A percentile compares a stretch with the other conserved stretches of the same genome.
Conservation (phyloP, 2,888 invertebrate genomes). For the Drosophila leonis region DNA sequence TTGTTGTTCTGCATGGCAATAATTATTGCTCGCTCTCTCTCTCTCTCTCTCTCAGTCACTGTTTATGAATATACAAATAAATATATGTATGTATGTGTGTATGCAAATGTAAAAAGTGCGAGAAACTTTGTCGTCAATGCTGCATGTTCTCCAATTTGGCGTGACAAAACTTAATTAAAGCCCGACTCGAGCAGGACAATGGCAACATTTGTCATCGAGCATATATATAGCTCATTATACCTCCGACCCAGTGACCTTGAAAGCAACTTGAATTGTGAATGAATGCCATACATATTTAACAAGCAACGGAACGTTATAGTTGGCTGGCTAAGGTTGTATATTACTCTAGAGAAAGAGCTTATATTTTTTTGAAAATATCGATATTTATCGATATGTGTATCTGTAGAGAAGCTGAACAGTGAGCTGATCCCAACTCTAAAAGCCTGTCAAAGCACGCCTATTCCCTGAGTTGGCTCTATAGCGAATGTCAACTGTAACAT, state of each 20-base stretch:
- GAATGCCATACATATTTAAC: slow-evolving; percentile 6
- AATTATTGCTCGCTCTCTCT: slow-evolving; percentile 17
- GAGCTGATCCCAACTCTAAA: not conserved
- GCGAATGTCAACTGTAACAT: too few relatives aligned
- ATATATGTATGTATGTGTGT: not conserved
- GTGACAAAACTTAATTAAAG: slow-evolving; percentile 65
- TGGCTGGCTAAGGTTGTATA: not conserved
- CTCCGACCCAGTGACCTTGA: slow-evolving; percentile 32
- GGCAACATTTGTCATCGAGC: slow-evolving; percentile 44
- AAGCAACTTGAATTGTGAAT: slow-evolving; percentile 1
- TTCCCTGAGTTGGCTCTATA: too few relatives aligned
- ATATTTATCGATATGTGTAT: not conserved
- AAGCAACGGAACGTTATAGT: too few relatives aligned
- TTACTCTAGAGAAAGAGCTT: too few relatives aligned
- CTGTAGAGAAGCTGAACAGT: not conserved
- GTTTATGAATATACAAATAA: not conserved
- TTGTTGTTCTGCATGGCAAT: slow-evolving; percentile 40
- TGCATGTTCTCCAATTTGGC: slow-evolving; percentile 47
- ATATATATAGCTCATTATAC: slow-evolving; percentile 28
- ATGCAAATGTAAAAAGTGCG: slow-evolving; percentile 47
- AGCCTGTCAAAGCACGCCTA: too few relatives aligned
- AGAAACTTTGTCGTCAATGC: slow-evolving; percentile 48
- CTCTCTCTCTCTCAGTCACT: not conserved
- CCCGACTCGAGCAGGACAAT: slow-evolving; percentile 23
- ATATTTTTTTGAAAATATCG: not conserved